Evolutionary conservation across 1,140 invertebrate species (phyloP), one percentile per base, ranked within the genome.

Genomic region (Dreissena rostriformis): DNA sequence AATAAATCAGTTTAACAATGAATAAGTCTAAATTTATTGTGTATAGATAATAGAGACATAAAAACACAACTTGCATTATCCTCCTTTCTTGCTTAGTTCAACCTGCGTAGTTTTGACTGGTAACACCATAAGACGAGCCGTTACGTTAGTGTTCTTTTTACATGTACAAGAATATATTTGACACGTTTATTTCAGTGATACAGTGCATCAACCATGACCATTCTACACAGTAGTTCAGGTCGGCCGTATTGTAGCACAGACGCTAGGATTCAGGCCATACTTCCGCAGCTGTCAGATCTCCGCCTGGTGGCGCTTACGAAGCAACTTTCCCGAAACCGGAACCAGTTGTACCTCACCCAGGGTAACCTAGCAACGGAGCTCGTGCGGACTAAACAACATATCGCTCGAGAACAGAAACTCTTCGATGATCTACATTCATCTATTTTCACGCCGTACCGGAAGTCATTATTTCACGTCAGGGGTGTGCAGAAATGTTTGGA

Each of bases 401-500:
- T 86, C 49, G 75, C 70, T 74, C 77, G 78, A 71, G 66, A 84
- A 65, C 80, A 84, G 68, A 78, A 84, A 71, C 67, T 81, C 26
- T 74, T 80, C 26, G 75, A 84, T 19, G 86, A 82, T 57, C 15
- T 55, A 57, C 55, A 71, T 26, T 53, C 82, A 51, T 82, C 86
- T 24, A 73, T 82, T 26, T 65, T 63, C 19, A 28, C 71, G 0
- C 87, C 87, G 0, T 74, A 76, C 70, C 84, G 82, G 55, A 80
- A 85, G 51, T 85, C 85, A 49, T 49, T 88, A 78, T 68, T 75
- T 52, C 77, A 88, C 57, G 85, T 82, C 15, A 82, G 79, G 17
- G 87, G 82, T 11, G 67, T 88, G 24, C 82, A 88, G 71, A 84
- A 88, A 65, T 88, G 87, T 61, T 63, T 88, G 12, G 28, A 76